Conservation (phyloP, 2,888 invertebrate genomes). For the Eristalinus aeneus region DNA sequence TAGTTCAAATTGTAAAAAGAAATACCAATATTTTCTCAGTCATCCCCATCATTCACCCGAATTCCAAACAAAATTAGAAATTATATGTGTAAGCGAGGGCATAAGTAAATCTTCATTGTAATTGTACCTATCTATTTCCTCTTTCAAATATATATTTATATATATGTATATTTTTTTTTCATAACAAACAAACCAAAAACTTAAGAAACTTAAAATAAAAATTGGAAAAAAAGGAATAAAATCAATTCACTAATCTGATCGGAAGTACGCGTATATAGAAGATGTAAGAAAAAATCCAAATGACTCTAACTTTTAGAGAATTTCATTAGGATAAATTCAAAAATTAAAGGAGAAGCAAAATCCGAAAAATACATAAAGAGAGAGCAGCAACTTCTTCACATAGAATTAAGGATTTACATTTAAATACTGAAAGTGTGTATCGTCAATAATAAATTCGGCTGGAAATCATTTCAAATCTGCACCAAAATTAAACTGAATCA, state of each 20-base stretch:
- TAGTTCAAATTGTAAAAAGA: conserved; percentile 73
- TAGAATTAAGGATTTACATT: conserved; percentile 42
- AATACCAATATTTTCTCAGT: conserved; percentile 41
- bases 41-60: conserved; percentile 45
- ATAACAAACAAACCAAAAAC: conserved; percentile 1
- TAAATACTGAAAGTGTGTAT: conserved; percentile 43
- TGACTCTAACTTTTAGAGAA: conserved; percentile 47
- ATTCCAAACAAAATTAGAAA: conserved; percentile 26
- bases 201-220: neutral
- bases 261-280: conserved; percentile 46
- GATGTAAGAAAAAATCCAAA: conserved; percentile 48
- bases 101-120: conserved; percentile 39
- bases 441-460: conserved; percentile 19
- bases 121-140: conserved; percentile 46
- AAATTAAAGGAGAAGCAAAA: conserved; percentile 8
- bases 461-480: neutral
- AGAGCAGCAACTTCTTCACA: neutral
- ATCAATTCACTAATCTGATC: conserved; percentile 48
- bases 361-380: neutral
- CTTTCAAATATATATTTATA: neutral
- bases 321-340: conserved; percentile 31
- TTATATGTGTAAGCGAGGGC: conserved; percentile 29
- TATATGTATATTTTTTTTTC: neutral
- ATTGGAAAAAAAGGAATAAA: conserved; percentile 3
- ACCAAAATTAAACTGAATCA: too few relatives aligned